A percentile compares a stretch with the other conserved stretches of the same genome.
Evolutionary conservation across 2,888 invertebrate species (phyloP).

Genomic region (Periphyllus acericola): DNA sequence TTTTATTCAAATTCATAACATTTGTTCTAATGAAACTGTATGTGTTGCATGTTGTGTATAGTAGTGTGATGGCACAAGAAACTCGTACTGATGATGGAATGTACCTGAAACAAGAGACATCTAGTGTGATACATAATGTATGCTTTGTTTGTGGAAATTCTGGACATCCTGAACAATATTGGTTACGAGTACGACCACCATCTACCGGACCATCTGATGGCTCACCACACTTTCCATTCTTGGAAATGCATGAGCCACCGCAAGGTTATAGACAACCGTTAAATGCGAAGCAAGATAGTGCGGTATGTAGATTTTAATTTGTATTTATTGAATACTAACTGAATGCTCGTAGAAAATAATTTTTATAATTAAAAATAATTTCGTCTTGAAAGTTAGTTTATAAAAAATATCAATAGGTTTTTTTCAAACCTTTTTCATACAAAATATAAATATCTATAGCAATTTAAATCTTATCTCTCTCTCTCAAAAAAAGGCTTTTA

Average conservation of each 20-base stretch:
- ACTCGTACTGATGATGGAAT: conserved; percentile 59
- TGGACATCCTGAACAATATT: conserved; percentile 74
- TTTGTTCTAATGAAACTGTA: background rate
- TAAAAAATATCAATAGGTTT: background rate
- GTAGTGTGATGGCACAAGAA: conserved; percentile 63
- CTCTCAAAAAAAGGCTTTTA: background rate
- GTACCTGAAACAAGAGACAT: conserved; percentile 62
- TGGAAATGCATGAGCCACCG: conserved; percentile 89
- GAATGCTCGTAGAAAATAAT: background rate
- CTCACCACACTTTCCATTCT: conserved; percentile 88
- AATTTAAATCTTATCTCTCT: background rate
- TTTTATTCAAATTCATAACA: background rate
- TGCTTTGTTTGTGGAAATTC: conserved; percentile 82
- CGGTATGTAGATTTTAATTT: conserved; percentile 63
- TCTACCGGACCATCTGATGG: conserved; percentile 73
- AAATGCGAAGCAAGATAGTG: conserved; percentile 63
- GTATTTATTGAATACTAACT: background rate
- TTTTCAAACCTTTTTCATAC: background rate
- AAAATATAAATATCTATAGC: background rate
- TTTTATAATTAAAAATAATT: background rate
- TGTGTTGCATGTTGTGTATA: conserved; percentile 3
- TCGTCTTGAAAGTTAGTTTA: background rate
- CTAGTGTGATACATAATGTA: conserved; percentile 62
- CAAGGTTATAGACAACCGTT: conserved; percentile 71
- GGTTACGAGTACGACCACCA: conserved; percentile 74